Conservation (phyloP, 2,797 vertebrate species). For the Zenarchopterus dispar region DNA sequence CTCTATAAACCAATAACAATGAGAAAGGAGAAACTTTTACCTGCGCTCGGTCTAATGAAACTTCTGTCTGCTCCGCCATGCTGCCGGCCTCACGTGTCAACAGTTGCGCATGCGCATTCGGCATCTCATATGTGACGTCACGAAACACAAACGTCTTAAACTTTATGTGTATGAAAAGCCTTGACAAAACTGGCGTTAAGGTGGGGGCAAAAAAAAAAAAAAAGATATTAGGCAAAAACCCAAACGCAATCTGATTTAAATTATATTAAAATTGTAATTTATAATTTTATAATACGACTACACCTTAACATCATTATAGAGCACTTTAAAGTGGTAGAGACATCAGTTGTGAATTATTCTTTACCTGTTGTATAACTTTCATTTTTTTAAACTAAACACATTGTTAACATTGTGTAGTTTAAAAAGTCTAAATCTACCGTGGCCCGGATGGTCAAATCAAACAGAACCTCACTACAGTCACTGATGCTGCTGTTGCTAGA, state of each 20-base stretch:
- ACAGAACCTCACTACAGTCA: too few species aligned
- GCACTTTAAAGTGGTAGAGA: not conserved
- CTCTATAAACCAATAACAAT: not conserved
- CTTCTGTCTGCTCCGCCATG: constrained; percentile 64
- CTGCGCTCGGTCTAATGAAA: constrained; percentile 65
- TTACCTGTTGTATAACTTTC: too few species aligned
- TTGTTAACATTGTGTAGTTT: too few species aligned
- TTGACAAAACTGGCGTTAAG: not conserved
- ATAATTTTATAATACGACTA: too few species aligned
- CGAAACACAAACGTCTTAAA: constrained; percentile 13
- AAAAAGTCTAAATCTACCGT: too few species aligned
- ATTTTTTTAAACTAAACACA: too few species aligned
- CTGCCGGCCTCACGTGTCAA: constrained; percentile 60
- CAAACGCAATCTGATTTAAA: not conserved
- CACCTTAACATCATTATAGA: too few species aligned
- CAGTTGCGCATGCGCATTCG: constrained; percentile 61
- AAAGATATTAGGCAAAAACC: not conserved
- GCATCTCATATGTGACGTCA: not conserved
- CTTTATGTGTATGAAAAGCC: constrained; percentile 49
- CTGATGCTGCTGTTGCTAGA: too few species aligned
- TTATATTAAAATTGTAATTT: too few species aligned
- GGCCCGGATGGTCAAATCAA: too few species aligned
- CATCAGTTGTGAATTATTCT: not conserved
- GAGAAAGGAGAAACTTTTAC: constrained; percentile 27
- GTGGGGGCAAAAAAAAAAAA: not conserved